phyloP scores from a whole-genome alignment of 2,888 invertebrate species.

The Troglohyphantes excavatus region DNA sequence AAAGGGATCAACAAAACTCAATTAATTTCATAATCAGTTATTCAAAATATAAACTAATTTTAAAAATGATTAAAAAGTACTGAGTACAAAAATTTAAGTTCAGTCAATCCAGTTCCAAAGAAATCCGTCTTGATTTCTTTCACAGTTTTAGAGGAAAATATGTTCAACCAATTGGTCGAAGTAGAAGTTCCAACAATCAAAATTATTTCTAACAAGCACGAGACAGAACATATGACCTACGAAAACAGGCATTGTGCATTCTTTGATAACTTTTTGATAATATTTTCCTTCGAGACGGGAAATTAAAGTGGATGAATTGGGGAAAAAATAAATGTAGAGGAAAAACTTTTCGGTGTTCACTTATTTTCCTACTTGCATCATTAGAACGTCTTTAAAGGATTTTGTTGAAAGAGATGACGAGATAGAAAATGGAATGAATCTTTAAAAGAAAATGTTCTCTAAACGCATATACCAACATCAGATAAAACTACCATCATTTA shows the following conservation, averaged over 20 bases:
- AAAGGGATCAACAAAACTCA: no score
- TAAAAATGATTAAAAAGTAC: no score
- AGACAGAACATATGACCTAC: not conserved
- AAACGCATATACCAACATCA: no score
- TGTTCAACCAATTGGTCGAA: no score
- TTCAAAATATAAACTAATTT: no score
- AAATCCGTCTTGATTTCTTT: no score
- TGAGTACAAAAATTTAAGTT: no score
- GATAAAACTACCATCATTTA: no score
- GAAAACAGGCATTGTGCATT: not conserved
- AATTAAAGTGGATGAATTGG: not conserved
- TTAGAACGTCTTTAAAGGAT: not conserved
- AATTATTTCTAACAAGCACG: not conserved
- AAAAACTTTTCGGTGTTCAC: not conserved
- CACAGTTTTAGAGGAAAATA: no score
- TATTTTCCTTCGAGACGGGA: conserved; percentile 2
- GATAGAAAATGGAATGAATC: no score
- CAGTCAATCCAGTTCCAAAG: no score
- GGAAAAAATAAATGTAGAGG: not conserved
- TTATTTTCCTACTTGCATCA: not conserved
- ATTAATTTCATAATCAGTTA: no score
- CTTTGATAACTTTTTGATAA: not conserved
- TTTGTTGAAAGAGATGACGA: not conserved
- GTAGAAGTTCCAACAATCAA: not conserved
- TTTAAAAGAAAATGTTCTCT: not conserved